phyloP scores from a whole-genome alignment of 1,140 invertebrate species.

The Laupala kohalensis region DNA sequence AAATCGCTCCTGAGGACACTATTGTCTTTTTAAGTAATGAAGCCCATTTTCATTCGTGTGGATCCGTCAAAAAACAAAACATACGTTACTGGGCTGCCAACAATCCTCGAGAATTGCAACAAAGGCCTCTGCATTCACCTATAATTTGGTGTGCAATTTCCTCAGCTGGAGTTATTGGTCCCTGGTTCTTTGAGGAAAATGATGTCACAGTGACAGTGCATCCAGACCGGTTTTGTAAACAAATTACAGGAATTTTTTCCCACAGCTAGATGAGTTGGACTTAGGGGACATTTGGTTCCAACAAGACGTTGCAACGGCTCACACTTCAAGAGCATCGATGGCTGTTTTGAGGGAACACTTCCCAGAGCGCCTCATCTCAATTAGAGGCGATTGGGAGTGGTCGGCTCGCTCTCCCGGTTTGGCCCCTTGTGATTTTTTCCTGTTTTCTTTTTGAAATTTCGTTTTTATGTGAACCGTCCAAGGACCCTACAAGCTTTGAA shows the following conservation, averaged over 20 bases:
- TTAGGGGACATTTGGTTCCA: conserved; percentile 10
- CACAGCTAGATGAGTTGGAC: conserved; percentile 14
- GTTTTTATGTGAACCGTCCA: conserved; percentile 9
- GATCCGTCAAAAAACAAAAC: conserved; percentile 28
- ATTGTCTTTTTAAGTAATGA: conserved; percentile 22
- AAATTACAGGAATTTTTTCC: conserved; percentile 16
- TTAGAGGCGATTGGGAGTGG: conserved; percentile 16
- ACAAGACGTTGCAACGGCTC: neutral
- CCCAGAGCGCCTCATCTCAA: conserved; percentile 17
- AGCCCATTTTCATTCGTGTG: conserved; percentile 25
- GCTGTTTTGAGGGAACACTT: conserved; percentile 18
- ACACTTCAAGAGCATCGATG: conserved; percentile 14
- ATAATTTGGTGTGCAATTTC: conserved; percentile 22
- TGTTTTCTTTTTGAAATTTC: conserved; percentile 11
- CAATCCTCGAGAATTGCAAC: conserved; percentile 22
- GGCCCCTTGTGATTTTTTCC: too few species aligned
- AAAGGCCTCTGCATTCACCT: conserved; percentile 24
- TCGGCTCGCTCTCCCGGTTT: conserved; percentile 4
- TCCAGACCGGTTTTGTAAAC: conserved; percentile 17
- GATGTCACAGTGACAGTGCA: conserved; percentile 16
- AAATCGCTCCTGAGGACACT: conserved; percentile 15
- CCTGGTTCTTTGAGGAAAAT: conserved; percentile 20
- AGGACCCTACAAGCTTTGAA: neutral
- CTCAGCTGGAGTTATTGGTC: conserved; percentile 18
- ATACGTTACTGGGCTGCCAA: conserved; percentile 21